These are phyloP conservation scores for Percopsis omiscomaycus DNA, from an alignment of 2,797 vertebrate species.

Conservation along the genomic window DNA sequence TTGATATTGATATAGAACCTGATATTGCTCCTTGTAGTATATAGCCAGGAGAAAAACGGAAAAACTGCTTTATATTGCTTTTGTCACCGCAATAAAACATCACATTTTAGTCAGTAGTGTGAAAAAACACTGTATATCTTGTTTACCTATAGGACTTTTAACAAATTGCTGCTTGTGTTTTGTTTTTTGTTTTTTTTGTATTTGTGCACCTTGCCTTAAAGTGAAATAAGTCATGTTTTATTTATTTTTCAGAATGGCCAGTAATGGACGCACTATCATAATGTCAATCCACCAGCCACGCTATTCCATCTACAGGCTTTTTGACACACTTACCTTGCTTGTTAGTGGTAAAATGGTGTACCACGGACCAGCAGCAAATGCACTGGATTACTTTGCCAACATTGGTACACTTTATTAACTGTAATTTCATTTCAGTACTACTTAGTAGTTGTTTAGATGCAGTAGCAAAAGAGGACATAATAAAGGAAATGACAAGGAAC, in stretches of 20 bases:
- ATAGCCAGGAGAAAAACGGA: no score
- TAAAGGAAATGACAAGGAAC: not conserved
- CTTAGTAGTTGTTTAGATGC: not conserved
- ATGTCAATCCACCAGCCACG: conserved; percentile 95
- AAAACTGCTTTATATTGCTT: no score
- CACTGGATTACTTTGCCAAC: conserved; percentile 83
- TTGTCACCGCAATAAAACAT: no score
- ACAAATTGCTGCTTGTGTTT: no score
- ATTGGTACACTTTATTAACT: conserved; percentile 72
- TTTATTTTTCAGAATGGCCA: conserved; percentile 81
- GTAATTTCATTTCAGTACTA: conserved; percentile 1
- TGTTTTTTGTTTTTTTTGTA: no score
- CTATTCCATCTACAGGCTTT: conserved; percentile 92
- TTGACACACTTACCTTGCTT: conserved; percentile 87
- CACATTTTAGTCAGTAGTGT: no score
- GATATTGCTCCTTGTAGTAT: no score
- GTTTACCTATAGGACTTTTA: no score
- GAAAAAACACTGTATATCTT: no score
- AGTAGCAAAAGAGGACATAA: not conserved
- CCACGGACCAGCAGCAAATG: conserved; percentile 81
- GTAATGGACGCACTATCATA: conserved; percentile 86
- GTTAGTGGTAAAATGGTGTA: conserved; percentile 85
- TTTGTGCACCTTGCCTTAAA: not conserved
- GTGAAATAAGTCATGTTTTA: not conserved
- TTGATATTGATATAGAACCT: no score